phyloP scores from a whole-genome alignment of 2,888 invertebrate genomes.

The Pammene aurita region DNA sequence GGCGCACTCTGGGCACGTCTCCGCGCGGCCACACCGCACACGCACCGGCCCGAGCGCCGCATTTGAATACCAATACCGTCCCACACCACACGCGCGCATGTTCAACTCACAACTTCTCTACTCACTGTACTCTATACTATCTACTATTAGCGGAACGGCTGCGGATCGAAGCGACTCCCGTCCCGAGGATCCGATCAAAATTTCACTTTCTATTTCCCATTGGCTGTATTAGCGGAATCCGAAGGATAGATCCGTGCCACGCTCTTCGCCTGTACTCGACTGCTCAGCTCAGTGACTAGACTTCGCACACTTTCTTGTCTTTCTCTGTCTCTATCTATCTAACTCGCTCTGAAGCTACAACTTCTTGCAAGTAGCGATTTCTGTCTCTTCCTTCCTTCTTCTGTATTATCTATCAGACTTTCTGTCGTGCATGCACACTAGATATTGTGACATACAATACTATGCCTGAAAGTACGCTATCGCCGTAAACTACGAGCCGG shows the following conservation, averaged over 20 bases:
- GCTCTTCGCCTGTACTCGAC: conserved; percentile 73
- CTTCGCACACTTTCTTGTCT: conserved; percentile 76
- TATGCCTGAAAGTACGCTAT: conserved; percentile 77
- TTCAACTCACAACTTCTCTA: conserved; percentile 80
- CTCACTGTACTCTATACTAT: conserved; percentile 76
- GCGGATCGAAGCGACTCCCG: conserved; percentile 68
- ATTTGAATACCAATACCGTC: conserved; percentile 89
- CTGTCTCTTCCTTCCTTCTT: conserved; percentile 79
- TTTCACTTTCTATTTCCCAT: conserved; percentile 47
- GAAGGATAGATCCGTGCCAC: conserved; percentile 68
- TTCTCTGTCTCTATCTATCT: conserved; percentile 79
- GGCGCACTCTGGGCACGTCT: conserved; percentile 43
- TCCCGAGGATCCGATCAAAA: conserved; percentile 76
- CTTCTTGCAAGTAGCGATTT: conserved; percentile 80
- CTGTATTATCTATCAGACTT: conserved; percentile 78
- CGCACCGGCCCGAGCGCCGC: conserved; percentile 83
- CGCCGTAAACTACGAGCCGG: conserved; percentile 69
- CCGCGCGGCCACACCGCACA: conserved; percentile 49
- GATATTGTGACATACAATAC: conserved; percentile 82
- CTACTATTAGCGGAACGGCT: conserved; percentile 77
- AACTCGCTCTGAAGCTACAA: conserved; percentile 79
- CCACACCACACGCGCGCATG: conserved; percentile 83
- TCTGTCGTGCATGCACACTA: conserved; percentile 83
- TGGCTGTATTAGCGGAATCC: conserved; percentile 65
- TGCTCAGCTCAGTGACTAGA: conserved; percentile 78